A percentile compares a stretch with the other conserved stretches of the same genome.
These are phyloP conservation scores for Sinocyclocheilus grahami DNA, from an alignment of 2,113 vertebrate species.

Conservation along the genomic window DNA sequence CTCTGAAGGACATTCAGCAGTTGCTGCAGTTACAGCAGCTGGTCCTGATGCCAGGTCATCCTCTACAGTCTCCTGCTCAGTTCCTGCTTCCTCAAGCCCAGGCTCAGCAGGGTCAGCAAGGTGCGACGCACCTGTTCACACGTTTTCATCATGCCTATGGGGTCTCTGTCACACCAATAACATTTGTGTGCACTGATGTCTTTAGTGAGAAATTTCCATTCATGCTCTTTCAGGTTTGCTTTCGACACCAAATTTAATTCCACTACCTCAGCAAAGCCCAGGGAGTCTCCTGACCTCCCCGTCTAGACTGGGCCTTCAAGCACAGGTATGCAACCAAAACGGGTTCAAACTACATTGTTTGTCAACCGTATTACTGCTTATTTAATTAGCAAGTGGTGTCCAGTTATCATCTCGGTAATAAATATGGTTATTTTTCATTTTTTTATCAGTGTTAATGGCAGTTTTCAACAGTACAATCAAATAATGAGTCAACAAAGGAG, in stretches of 20 bases:
- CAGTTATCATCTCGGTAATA: neutral
- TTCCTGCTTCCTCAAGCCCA: conserved; percentile 87
- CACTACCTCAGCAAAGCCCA: conserved; percentile 92
- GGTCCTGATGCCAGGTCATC: conserved; percentile 86
- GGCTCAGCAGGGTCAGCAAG: conserved; percentile 84
- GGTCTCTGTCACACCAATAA: neutral
- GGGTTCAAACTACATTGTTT: too few species aligned
- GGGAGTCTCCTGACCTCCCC: conserved; percentile 83
- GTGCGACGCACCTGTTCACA: conserved; percentile 60
- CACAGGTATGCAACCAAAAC: conserved; percentile 76
- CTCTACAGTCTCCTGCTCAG: conserved; percentile 85
- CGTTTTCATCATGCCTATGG: neutral
- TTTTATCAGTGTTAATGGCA: neutral
- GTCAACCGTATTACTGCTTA: neutral
- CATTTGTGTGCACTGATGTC: neutral
- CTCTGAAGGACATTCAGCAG: conserved; percentile 86
- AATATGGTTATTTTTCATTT: neutral
- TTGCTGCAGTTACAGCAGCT: conserved; percentile 89
- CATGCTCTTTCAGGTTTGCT: conserved; percentile 78
- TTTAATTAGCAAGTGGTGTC: neutral
- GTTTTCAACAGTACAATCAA: neutral
- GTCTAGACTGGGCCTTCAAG: conserved; percentile 82
- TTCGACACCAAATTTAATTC: conserved; percentile 87
- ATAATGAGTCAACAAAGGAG: neutral
- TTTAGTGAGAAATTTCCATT: neutral